A percentile compares a stretch with the other conserved stretches of the same genome.
Evolutionary conservation across 2,797 vertebrate species (phyloP).

Genomic region (Sebastes taczanowskii): DNA sequence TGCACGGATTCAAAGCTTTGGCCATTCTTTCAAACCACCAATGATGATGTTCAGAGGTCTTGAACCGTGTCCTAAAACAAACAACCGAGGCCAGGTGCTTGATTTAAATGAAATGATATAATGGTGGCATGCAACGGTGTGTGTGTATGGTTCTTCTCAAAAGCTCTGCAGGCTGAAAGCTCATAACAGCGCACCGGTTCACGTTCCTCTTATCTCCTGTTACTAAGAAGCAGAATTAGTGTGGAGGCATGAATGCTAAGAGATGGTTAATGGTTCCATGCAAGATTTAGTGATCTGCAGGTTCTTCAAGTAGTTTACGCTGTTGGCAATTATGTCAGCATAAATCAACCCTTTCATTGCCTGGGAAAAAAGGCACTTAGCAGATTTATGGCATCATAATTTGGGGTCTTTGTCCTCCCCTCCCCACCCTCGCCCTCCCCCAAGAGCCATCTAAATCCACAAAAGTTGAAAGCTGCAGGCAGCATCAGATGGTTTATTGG

Average conservation of each 20-base stretch:
- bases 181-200: conserved; percentile 30
- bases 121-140: not conserved
- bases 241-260: conserved; percentile 2
- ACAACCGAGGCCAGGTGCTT: conserved; percentile 3
- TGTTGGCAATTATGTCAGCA: conserved; percentile 67
- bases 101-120: not conserved
- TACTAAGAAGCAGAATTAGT: conserved; percentile 18
- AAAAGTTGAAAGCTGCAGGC: conserved; percentile 43
- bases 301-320: conserved; percentile 55
- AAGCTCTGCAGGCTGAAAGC: conserved; percentile 3
- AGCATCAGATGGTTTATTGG: conserved; percentile 46
- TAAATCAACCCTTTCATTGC: conserved; percentile 65
- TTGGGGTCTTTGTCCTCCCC: conserved; percentile 24
- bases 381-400: conserved; percentile 72
- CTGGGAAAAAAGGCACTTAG: conserved; percentile 46
- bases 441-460: conserved; percentile 4
- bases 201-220: conserved; percentile 29
- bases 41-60: conserved; percentile 5
- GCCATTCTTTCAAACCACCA: not conserved
- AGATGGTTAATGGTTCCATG: conserved; percentile 29
- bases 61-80: conserved; percentile 30
- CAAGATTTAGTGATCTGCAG: conserved; percentile 45
- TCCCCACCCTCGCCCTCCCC: not conserved
- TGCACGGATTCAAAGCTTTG: not conserved
- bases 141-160: conserved; percentile 27